Base-by-base conservation (phyloP, 2,113 vertebrate genomes). In the Actinemys pallida region DNA sequence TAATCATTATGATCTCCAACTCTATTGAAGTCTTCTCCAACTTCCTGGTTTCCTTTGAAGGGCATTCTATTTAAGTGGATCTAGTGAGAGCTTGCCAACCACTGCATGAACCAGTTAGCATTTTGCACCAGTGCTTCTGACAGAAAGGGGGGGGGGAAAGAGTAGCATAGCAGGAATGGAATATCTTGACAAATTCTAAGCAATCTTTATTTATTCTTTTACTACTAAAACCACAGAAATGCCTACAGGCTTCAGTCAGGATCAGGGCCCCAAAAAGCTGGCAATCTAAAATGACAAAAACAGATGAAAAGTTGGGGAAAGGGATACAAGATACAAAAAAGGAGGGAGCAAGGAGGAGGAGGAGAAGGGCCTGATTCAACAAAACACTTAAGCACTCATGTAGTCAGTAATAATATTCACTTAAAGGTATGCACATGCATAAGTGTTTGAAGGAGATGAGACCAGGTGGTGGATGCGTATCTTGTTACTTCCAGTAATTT, bases 41-140 rank as follows among this genome's bases (percentile, higher is more conserved):
- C 94, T 87, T 94, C 90, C 87, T 56, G 6, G 4, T 35, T 90
- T 65, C 87, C 89, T 94, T 96, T 95, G 93, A 96, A 95, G 86
- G 20, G 4, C 0, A 92, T 91, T 91, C 96, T 95, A 93, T 91
- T 0, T 69, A 90, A 95, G 95, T 86, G n/a, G 91, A 91, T 84
- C 83, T 45, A 35, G 89, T 47, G 94, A 75, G 72, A 78, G 78
- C 87, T 90, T 96, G 90, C 90, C 92, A 92, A 83, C 75, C 95
- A 84, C 50, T 89, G 9, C 39, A 69, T 1, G 82, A 93, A 75
- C 56, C 53, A 57, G 59, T 83, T 91, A 86, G 90, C 39, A 47
- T 90, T 81, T 95, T 0, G 84, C 93, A 89, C n/a, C 87, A 88
- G 17, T 10, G 1, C 85, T 93, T 96, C 86, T 95, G 65, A n/a